A percentile compares a stretch with the other conserved stretches of the same genome.
Conservation (phyloP, 2,797 vertebrate genomes). For the Pseudopleuronectes americanus region DNA sequence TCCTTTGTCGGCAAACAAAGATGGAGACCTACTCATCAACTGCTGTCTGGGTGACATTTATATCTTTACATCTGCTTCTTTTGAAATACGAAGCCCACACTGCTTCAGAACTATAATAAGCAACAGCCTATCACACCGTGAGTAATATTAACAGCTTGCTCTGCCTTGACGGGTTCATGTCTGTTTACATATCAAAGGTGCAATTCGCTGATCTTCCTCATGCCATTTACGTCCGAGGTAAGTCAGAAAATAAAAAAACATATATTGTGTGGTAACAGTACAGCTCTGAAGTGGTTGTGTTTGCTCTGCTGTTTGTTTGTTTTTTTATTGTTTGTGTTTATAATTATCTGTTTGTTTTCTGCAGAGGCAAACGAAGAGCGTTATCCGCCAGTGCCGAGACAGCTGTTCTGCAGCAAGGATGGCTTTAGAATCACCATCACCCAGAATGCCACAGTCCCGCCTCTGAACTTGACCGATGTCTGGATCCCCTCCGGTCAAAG, state of each 20-base stretch:
- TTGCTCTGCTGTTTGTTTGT: neutral
- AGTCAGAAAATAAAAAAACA: constrained; percentile 13
- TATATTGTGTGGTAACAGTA: neutral
- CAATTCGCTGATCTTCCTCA: constrained; percentile 45
- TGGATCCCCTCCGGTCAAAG: constrained; percentile 48
- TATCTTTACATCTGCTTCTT: constrained; percentile 17
- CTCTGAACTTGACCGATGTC: constrained; percentile 55
- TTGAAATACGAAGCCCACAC: constrained; percentile 1
- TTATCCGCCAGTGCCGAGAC: neutral
- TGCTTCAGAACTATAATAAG: constrained; percentile 1
- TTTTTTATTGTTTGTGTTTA: neutral
- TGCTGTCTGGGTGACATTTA: constrained; percentile 8
- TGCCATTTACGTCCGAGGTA: constrained; percentile 58
- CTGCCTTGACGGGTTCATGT: constrained; percentile 56
- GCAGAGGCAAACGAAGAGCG: constrained; percentile 32
- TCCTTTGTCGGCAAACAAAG: constrained; percentile 8
- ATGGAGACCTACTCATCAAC: constrained; percentile 23
- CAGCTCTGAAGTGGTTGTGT: neutral
- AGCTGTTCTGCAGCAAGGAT: constrained; percentile 49
- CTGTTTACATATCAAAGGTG: constrained; percentile 53
- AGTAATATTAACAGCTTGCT: neutral
- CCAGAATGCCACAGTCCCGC: constrained; percentile 51
- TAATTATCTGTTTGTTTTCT: constrained; percentile 9
- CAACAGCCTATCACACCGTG: neutral
- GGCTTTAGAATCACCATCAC: constrained; percentile 63